Base-by-base conservation (phyloP, 2,797 vertebrate species). In the Ciconia nigra region DNA sequence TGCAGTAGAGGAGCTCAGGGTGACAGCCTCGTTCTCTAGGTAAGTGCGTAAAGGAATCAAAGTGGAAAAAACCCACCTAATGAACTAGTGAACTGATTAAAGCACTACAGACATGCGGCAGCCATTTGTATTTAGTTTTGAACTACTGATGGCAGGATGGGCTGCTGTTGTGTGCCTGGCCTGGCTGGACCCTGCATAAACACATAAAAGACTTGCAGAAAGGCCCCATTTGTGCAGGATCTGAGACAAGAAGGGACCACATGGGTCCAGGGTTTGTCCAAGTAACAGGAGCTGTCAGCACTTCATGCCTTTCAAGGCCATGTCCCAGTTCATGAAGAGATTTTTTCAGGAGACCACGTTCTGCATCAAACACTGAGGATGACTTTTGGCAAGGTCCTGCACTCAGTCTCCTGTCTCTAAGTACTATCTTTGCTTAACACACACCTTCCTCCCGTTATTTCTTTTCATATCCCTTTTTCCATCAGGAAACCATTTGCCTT, bases 401-500 rank as follows among this genome's bases (percentile, higher is more conserved):
- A 18, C 33, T 85, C 65, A 15, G 24, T 35, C 25, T 82, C 44
- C 82, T 42, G 9, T 33, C 85, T 71, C 46, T 5, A n/a, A 5
- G 13, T 4, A 10, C 58, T 72, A 13, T 41, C 71, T 93, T 73
- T 14, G 15, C 74, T 73, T 79, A 84, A 42, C 49, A 59, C 51
- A 52, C 41, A 44, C 55, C 44, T 82, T 66, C 59, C 78, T 83
- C 88, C 82, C 11, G 15, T 96, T 97, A 92, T 95, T 94, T 96
- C 83, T 88, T 95, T 78, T 89, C 77, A 47, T 81, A 93, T 95
- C 89, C 96, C 70, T 63, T 79, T 92, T 96, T 77, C 89, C 72
- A 96, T 96, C 96, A 98, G 96, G 96, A 97, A 98, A 94, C 81
- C 93, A 83, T 97, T 97, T 97, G 86, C 87, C 89, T 97, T 90